Base-by-base conservation (phyloP, 2,888 invertebrate species). In the Ormyrus nitidulus region DNA sequence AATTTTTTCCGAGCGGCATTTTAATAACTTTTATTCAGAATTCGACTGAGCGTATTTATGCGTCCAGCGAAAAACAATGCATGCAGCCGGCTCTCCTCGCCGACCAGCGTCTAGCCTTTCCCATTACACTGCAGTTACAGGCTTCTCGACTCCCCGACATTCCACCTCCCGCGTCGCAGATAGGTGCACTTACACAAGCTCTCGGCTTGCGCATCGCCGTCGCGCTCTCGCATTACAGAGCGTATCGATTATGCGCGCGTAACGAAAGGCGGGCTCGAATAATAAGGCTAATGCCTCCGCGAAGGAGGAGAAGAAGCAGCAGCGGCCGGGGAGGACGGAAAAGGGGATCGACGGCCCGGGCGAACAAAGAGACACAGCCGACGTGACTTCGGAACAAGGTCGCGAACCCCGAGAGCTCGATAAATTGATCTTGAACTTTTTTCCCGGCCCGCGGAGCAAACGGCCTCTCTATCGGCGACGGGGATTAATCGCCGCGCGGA, bases 281-380 rank as follows among this genome's bases (percentile, higher is more conserved):
- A 86, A 86, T 86, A 85, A 86, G 85, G 85, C 85, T 86, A 85
- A 86, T 86, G 86, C 85, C 84, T 84, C 81, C 53, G 2, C 48
- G 49, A 0, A 34, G 49, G 3, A 59, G 59, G 8, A 10, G 44
- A 19, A 34, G 70, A 44, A 54, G 48, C 69, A 46, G 4, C 46
- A 0, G 10, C n/a, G 34, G 34, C 59, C 13, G 34, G 34, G 59
- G 59, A 59, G 34, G 34, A 7, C 8, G 13, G 51, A 56, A 6
- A 11, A 71, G 51, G 71, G 68, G 58, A 70, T 64, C 70, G 59
- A 56, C 56, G 61, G 49, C 66, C 49, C 81, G 81, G 74, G 71
- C 79, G 85, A 86, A 86, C 85, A 87, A 86, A 87, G 84, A 81
- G 34, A 34, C 34, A 81, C 54, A 4, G 34, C 19, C 54, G 71